Conservation (phyloP, 1,140 invertebrate species). For the Eupristina koningsbergeri region DNA sequence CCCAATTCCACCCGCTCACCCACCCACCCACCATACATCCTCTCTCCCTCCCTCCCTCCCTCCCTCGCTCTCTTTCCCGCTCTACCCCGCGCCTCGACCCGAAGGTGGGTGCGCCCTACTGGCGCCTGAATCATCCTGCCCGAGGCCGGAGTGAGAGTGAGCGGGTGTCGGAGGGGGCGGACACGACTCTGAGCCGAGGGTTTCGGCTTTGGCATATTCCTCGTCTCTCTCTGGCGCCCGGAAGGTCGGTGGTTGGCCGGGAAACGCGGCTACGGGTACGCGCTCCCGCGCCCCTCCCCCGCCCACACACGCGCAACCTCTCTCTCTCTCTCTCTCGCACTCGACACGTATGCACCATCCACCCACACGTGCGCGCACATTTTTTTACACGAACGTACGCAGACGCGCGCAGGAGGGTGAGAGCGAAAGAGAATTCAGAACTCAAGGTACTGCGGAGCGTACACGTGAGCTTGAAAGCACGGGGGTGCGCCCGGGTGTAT, state of each 20-base stretch:
- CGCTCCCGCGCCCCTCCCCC: neutral
- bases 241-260: slow-evolving; percentile 46
- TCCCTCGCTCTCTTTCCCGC: slow-evolving; percentile 52
- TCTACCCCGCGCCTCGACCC: slow-evolving; percentile 52
- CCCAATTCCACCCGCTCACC: slow-evolving; percentile 61
- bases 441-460: slow-evolving; percentile 36
- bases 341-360: too few species aligned
- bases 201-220: slow-evolving; percentile 55
- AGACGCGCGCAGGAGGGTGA: neutral
- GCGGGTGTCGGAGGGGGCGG: slow-evolving; percentile 35
- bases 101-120: slow-evolving; percentile 73
- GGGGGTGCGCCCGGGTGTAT: slow-evolving; percentile 25
- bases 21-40: slow-evolving; percentile 44
- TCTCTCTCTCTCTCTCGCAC: neutral
- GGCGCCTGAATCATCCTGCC: slow-evolving; percentile 72
- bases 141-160: slow-evolving; percentile 60
- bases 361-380: neutral
- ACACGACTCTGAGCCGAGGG: slow-evolving; percentile 50
- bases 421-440: slow-evolving; percentile 27
- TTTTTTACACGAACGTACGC: neutral
- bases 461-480: slow-evolving; percentile 48
- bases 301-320: too few species aligned
- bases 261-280: slow-evolving; percentile 45
- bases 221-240: slow-evolving; percentile 46
- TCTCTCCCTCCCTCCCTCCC: slow-evolving; percentile 38